Conservation (phyloP, 1,140 invertebrate genomes). For the Drosophila cardini region DNA sequence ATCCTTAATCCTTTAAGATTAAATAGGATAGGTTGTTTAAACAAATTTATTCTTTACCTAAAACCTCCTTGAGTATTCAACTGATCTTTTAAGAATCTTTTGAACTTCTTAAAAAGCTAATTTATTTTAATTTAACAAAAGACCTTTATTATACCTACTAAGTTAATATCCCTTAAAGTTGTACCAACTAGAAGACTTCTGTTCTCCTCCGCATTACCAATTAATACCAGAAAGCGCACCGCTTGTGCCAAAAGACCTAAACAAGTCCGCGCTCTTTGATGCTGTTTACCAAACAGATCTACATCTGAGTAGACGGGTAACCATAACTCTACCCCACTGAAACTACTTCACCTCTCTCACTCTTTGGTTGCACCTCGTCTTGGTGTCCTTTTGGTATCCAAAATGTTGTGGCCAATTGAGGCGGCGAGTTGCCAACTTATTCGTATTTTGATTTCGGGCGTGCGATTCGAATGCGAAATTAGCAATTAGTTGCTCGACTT, state of each 20-base stretch:
- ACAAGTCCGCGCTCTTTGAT: not conserved
- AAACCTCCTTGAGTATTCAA: too few relatives aligned
- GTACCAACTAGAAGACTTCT: too few relatives aligned
- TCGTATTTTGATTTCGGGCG: constrained; percentile 74
- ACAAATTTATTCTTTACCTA: too few relatives aligned
- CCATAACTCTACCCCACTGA: not conserved
- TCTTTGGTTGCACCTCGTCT: constrained; percentile 1
- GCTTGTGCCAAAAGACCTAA: not conserved
- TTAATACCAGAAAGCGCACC: not conserved
- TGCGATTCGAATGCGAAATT: constrained; percentile 78
- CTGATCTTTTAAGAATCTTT: too few relatives aligned
- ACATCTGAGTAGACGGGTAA: constrained; percentile 21
- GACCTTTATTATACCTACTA: too few relatives aligned
- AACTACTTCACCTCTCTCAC: not conserved
- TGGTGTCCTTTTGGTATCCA: constrained; percentile 31
- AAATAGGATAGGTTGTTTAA: too few relatives aligned
- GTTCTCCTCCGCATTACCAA: not conserved
- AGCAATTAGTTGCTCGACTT: constrained; percentile 70
- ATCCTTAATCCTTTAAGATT: too few relatives aligned
- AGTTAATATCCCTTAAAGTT: too few relatives aligned
- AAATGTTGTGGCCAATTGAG: constrained; percentile 48
- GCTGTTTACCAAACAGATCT: constrained; percentile 36
- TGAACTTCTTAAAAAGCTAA: too few relatives aligned
- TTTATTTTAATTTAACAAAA: too few relatives aligned
- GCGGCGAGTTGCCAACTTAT: constrained; percentile 52